Conservation (phyloP, 2,113 vertebrate species). For the Oncorhynchus gorbuscha region DNA sequence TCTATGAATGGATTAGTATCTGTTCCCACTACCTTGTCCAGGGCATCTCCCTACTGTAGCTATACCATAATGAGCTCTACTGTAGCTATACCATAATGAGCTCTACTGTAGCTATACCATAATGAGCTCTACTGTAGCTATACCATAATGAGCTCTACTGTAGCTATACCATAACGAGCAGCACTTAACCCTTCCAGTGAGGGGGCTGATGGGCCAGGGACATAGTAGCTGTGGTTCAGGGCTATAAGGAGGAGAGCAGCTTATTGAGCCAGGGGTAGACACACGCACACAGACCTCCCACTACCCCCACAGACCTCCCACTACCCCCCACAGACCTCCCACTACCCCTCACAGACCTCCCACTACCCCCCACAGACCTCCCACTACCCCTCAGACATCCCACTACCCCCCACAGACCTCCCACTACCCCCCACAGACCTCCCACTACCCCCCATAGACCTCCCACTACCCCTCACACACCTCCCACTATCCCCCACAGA, state of each 20-base stretch:
- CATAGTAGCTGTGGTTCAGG: conserved; percentile 27
- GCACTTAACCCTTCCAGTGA: background rate
- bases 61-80: background rate
- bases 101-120: background rate
- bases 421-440: background rate
- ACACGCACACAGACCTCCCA: background rate
- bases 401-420: too few species aligned
- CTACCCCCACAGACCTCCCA: too few species aligned
- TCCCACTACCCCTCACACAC: too few species aligned
- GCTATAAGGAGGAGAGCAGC: conserved; percentile 23
- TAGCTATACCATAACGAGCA: background rate
- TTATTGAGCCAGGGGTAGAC: conserved; percentile 51
- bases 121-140: background rate
- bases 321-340: conserved; percentile 14
- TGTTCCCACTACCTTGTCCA: background rate
- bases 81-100: background rate
- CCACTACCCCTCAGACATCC: too few species aligned
- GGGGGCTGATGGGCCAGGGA: conserved; percentile 16
- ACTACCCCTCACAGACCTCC: too few species aligned
- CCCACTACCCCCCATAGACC: conserved; percentile 8
- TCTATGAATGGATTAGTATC: too few species aligned
- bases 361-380: too few species aligned
- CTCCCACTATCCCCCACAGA: too few species aligned
- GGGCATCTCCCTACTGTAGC: background rate
- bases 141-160: background rate